Evolutionary conservation across 2,113 vertebrate species (phyloP).

Genomic region (Pogona vitticeps): DNA sequence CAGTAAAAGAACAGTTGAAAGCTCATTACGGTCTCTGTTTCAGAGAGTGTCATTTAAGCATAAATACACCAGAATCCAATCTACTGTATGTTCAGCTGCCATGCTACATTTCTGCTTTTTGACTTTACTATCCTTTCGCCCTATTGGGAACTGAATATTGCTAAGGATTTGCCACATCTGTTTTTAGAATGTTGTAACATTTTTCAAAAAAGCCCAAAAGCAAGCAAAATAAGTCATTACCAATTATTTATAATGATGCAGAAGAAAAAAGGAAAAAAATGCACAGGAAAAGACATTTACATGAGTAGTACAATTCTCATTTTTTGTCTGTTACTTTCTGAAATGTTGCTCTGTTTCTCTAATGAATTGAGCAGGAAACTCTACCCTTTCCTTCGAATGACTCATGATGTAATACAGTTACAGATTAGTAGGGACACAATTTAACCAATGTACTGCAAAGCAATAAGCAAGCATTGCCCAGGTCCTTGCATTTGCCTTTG

Average conservation of each 20-base stretch:
- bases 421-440: conserved; percentile 67
- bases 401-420: conserved; percentile 73
- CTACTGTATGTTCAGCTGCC: neutral
- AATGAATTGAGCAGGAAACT: conserved; percentile 77
- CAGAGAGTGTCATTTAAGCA: too few relatives aligned
- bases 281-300: conserved; percentile 67
- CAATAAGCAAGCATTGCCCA: conserved; percentile 53
- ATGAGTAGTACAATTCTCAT: conserved; percentile 63
- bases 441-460: conserved; percentile 54
- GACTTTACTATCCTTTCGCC: neutral
- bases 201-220: conserved; percentile 34
- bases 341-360: conserved; percentile 74
- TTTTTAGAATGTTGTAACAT: neutral
- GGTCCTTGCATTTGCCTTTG: conserved; percentile 60
- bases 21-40: too few relatives aligned
- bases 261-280: conserved; percentile 59
- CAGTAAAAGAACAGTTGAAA: too few relatives aligned
- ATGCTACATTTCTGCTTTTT: neutral
- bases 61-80: neutral
- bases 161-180: conserved; percentile 13
- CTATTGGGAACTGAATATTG: neutral
- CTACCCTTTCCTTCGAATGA: conserved; percentile 80
- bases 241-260: conserved; percentile 31
- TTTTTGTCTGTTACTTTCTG: conserved; percentile 63
- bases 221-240: conserved; percentile 34